Percentiles rank a stretch among this genome's conserved stretches.
phyloP scores from a whole-genome alignment of 2,113 vertebrate genomes.

The Baryphthengus martii region DNA sequence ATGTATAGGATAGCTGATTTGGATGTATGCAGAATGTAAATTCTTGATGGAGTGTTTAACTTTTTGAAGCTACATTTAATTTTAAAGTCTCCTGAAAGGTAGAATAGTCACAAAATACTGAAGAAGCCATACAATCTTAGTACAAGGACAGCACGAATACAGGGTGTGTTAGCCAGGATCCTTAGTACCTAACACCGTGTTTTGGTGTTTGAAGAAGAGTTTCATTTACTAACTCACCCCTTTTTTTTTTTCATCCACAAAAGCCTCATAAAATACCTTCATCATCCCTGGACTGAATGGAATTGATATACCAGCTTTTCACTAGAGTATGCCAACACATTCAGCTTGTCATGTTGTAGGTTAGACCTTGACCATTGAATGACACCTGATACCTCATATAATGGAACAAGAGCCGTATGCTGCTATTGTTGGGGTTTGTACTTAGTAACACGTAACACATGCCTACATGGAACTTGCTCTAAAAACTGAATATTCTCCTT shows the following conservation, averaged over 20 bases:
- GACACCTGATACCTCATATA: background rate
- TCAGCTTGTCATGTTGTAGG: background rate
- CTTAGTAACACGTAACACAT: background rate
- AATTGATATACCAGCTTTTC: background rate
- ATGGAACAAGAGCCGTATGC: background rate
- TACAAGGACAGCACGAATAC: background rate
- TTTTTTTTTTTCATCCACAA: background rate
- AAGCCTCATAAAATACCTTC: background rate
- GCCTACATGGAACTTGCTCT: background rate
- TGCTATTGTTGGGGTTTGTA: background rate
- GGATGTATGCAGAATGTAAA: background rate
- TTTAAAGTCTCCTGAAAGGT: constrained; percentile 7
- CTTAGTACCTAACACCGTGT: background rate
- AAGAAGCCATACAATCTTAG: background rate
- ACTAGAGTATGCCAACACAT: background rate
- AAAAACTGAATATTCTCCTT: background rate
- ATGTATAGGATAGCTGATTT: background rate
- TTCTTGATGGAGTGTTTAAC: background rate
- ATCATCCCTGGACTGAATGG: background rate
- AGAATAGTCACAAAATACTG: background rate
- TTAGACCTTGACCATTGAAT: background rate
- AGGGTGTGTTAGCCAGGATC: background rate
- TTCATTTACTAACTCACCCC: background rate
- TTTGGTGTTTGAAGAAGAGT: background rate
- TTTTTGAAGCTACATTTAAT: background rate